Conservation (phyloP, 2,888 invertebrate genomes). For the Tholera decimalis region DNA sequence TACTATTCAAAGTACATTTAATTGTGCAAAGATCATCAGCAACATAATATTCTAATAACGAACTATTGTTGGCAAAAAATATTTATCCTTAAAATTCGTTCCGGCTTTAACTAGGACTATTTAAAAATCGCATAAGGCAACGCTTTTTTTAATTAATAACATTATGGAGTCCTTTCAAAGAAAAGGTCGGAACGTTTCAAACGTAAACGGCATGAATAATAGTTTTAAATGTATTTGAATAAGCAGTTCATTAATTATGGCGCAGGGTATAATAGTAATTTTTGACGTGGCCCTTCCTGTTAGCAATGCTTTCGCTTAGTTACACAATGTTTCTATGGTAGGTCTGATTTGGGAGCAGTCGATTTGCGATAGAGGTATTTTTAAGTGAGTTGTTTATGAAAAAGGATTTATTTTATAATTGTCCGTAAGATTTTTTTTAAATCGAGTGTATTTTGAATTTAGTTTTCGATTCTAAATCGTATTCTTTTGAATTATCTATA, state of each 20-base stretch:
- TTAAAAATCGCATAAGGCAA: conserved; percentile 84
- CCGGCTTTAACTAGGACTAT: conserved; percentile 70
- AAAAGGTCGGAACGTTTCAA: conserved; percentile 88
- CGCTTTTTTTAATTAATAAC: conserved; percentile 87
- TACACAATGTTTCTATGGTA: conserved; percentile 84
- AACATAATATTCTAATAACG: conserved; percentile 61
- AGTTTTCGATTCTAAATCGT: too few relatives aligned
- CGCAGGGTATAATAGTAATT: conserved; percentile 88
- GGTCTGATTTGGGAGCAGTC: conserved; percentile 57
- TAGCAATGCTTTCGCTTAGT: conserved; percentile 85
- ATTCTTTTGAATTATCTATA: too few relatives aligned
- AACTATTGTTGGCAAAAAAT: conserved; percentile 73
- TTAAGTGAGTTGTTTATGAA: conserved; percentile 7
- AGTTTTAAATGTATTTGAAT: conserved; percentile 91
- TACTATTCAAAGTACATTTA: conserved; percentile 55
- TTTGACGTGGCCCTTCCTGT: conserved; percentile 91
- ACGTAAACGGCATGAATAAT: conserved; percentile 91
- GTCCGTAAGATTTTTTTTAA: too few relatives aligned
- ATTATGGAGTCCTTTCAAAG: conserved; percentile 85
- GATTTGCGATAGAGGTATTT: conserved; percentile 14
- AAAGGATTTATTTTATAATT: too few relatives aligned
- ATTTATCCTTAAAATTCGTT: conserved; percentile 80
- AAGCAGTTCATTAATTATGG: conserved; percentile 91
- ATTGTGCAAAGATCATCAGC: conserved; percentile 61
- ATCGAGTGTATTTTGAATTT: too few relatives aligned